Evolutionary conservation across 2,797 vertebrate genomes (phyloP), one percentile per base, ranked within the genome.

Genomic region (Characodon lateralis): DNA sequence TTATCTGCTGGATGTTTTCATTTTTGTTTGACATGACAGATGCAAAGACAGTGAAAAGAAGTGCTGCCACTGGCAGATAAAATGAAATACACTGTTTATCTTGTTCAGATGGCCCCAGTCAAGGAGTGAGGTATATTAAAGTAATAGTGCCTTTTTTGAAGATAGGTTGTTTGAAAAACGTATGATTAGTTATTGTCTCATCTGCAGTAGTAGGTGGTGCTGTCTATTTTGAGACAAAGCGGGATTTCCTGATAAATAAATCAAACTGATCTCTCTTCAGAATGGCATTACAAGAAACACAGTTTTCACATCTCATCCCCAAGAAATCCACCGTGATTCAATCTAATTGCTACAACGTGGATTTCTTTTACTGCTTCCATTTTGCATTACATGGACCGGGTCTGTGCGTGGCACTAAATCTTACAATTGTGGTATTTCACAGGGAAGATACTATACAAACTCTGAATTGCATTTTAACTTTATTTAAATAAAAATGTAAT

Each of bases 31-130:
- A 51, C 22, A 39, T 61, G 53, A 61, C 41, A 61, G 55, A 59
- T 77, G 68, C 70, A 20, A 76, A 69, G 22, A 56, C 53, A 35
- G 5, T 6, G 53, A 58, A 56, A n/a, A 77, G 41, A 28, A 68
- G 20, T 5, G 22, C 61, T 7, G 48, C 51, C 73, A n/a, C 74
- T 7, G 13, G 24, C 51, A 69, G 55, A 28, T 59, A 69, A 71
- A 58, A 48, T 59, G 20, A 59, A 48, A 59, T 26, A 56, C 18
- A 14, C 41, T 65, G 26, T 63, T 59, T 51, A 26, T 77, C 43
- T 39, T 71, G 26, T 70, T 48, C 58, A 70, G 41, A 13, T 50
- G 28, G 9, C 3, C 13, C 14, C 75, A 71, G 76, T 18, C 26
- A 61, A 51, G 12, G 48, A 61, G 12, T 71, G 28, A 39, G 43